Base-by-base conservation (phyloP, 2,888 invertebrate genomes). In the Epinotia brunnichana region DNA sequence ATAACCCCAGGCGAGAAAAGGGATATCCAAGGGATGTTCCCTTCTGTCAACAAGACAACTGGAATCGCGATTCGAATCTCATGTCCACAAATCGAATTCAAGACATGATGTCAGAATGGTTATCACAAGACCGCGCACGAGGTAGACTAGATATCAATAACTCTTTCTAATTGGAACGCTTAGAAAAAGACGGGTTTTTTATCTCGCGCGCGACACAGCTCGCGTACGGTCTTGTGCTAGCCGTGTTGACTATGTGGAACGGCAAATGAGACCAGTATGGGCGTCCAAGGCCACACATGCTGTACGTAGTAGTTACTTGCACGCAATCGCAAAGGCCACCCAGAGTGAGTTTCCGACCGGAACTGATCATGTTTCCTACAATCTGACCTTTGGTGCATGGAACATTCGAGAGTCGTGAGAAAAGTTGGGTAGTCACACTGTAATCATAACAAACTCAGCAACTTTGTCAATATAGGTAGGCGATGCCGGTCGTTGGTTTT, bases 321-420 rank as follows among this genome's bases (percentile, higher is more conserved):
- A 56, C 21, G 62, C 10, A 41, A 17, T 69, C 35, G 35, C 10
- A 61, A 68, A 72, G 72, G 72, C 56, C 71, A 21, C 48, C 24
- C 13, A n/a, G 48, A 39, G 44, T 35, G 21, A 35, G 70, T 59
- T 69, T 73, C 73, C 73, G 69, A 57, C 59, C 73, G 73, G 73
- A 73, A 73, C 63, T 11, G 63, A 73, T 69, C 73, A 59, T n/a
- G 51, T 73, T 73, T 73, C 73, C 73, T 73, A 53, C 41, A 54
- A 73, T 35, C 56, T 73, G 73, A 73, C 73, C 73, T 73, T 61
- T 57, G 57, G 56, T 35, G 48, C 48, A n/a, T 54, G 44, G 53
- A 57, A 73, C 62, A 53, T 63, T 68, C 59, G 56, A 73, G 68
- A 63, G 17, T 56, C 35, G 62, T 67, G 72, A 62, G 72, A 62